Base-by-base conservation (phyloP, 2,797 vertebrate species). In the Serranus cabrilla region DNA sequence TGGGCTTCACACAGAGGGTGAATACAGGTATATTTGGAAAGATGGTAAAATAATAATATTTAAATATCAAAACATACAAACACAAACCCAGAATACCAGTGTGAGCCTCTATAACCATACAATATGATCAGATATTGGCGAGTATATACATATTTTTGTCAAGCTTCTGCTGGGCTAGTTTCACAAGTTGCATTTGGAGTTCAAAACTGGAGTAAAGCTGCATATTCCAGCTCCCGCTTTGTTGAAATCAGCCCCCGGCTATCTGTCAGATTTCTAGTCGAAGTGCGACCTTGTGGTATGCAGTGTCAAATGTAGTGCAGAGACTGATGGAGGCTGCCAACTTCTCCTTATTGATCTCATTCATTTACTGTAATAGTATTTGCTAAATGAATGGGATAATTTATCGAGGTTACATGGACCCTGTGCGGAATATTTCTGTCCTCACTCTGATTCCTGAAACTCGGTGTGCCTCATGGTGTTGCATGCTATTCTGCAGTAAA, bases 321-420 rank as follows among this genome's bases (percentile, higher is more conserved):
- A 74, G 76, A 79, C 57, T 68, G 57, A 75, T 82, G 62, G 58
- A 27, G 58, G 4, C 70, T 78, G 55, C 51, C 55, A 75, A 18
- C 54, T 23, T 58, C 60, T 70, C 37, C 37, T 82, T 63, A 73
- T 74, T 66, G 74, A 84, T 64, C 68, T 56, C 55, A n/a, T 63
- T 67, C 16, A 27, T 75, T 74, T 71, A 21, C 37, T 50, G n/a
- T 71, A 63, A 64, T 65, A 55, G 27, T 45, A 21, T 51, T 83
- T 37, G 63, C 52, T 61, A 34, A 71, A 84, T 56, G 6, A 71
- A 69, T 40, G 10, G 51, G 10, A 20, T 61, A 27, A 73, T 65
- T 82, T 13, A 63, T 57, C n/a, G 46, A 67, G 46, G 46, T 40
- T 20, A 34, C 23, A 1, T 23, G 47, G 16, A 50, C 42, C 34